Base-by-base conservation (phyloP, 2,888 invertebrate species). In the Lycophotia porphyrea region DNA sequence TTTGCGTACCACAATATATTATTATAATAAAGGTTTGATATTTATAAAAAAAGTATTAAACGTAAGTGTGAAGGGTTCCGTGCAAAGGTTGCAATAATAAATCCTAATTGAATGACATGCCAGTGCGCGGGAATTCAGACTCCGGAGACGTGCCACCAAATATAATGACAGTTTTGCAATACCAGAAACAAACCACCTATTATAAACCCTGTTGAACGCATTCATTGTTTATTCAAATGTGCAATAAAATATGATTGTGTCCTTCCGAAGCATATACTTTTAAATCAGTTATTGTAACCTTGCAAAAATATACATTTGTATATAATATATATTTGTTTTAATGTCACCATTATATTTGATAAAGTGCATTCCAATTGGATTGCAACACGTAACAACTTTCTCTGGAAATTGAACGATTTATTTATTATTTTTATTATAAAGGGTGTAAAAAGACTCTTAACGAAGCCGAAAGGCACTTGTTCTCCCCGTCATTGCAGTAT, bases 201-300 rank as follows among this genome's bases (percentile, higher is more conserved):
- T 84, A 71, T 34, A 73, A 64, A 52, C 36, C n/a, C 15, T n/a
- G 63, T 63, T 63, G 27, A 8, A 18, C 13, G 27, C 39, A 24
- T 67, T 75, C 31, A 74, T 78, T 69, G 71, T 85, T 82, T 81
- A 74, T 81, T 71, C 63, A 72, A 74, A 78, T 71, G 39, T 64
- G 71, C 60, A 74, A 82, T 82, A 82, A 82, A 83, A 82, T 71
- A 64, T 72, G 18, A 85, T 73, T 81, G 66, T 71, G 42, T 64
- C 60, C 47, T 65, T 72, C 73, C 70, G 42, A 70, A 21, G 60
- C 34, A 55, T 63, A 58, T 68, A 72, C 34, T 67, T 65, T 61
- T 63, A 55, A 65, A 84, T 71, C 49, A 52, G 44, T 75, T 61
- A 69, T 80, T 71, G 71, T 71, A 61, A 64, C 55, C 15, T 61